A percentile compares a stretch with the other conserved stretches of the same genome.
These are phyloP conservation scores for Acleris literana DNA, from an alignment of 2,888 invertebrate species.

Conservation along the genomic window DNA sequence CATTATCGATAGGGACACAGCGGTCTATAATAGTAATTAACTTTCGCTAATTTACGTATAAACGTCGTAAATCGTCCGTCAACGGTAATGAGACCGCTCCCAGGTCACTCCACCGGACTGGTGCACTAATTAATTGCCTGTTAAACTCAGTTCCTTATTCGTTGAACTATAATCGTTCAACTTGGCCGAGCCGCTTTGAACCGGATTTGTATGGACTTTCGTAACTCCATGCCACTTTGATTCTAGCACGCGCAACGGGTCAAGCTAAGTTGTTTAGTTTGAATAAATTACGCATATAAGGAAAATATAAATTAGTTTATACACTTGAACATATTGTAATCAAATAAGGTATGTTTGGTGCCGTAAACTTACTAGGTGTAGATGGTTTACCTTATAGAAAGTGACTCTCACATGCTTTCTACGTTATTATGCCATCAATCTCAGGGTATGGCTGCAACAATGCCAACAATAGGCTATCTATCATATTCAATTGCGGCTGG, in stretches of 20 bases:
- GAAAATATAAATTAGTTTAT: constrained; percentile 3
- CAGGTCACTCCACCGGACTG: constrained; percentile 36
- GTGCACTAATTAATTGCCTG: constrained; percentile 33
- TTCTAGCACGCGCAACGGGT: constrained; percentile 4
- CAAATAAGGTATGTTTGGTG: constrained; percentile 2
- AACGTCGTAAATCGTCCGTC: constrained; percentile 43
- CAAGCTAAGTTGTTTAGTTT: constrained; percentile 8
- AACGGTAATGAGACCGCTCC: constrained; percentile 45
- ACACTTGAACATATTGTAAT: constrained; percentile 8
- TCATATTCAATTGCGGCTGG: constrained; percentile 45
- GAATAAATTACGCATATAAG: constrained; percentile 6
- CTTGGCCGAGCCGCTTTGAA: constrained; percentile 16
- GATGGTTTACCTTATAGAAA: constrained; percentile 37
- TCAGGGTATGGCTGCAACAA: constrained; percentile 38
- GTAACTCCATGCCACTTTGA: constrained; percentile 16
- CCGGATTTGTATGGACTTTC: constrained; percentile 31
- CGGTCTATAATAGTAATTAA: constrained; percentile 34
- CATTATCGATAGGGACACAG: no score
- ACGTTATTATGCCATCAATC: constrained; percentile 44
- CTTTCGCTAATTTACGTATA: constrained; percentile 52
- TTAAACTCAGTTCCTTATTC: constrained; percentile 36
- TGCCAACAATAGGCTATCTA: constrained; percentile 41
- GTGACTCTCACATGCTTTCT: constrained; percentile 41
- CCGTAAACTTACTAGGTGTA: constrained; percentile 10
- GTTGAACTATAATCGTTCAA: constrained; percentile 31